Evolutionary conservation across 2,888 invertebrate species (phyloP).

Genomic region (Melinopterus prodromus): DNA sequence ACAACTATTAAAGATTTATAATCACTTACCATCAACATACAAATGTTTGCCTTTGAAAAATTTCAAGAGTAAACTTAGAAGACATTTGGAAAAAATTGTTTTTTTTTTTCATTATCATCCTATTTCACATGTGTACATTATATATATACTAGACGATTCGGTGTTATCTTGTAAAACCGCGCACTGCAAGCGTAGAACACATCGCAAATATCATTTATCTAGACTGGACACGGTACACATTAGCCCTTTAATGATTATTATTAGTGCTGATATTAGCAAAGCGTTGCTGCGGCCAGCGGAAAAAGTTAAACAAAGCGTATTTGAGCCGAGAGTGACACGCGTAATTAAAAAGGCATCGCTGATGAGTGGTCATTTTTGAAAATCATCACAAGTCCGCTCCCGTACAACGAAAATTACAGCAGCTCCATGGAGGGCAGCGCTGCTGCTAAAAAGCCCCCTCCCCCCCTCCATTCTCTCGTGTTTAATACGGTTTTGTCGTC

Average conservation of each 20-base stretch:
- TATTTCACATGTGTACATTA: background rate
- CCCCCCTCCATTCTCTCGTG: background rate
- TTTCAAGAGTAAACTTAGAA: too few relatives aligned
- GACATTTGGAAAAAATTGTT: too few relatives aligned
- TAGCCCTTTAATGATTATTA: background rate
- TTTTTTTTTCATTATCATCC: too few relatives aligned
- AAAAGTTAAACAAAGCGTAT: slow-evolving; percentile 4
- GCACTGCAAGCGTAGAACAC: background rate
- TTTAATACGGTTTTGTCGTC: background rate
- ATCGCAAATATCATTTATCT: background rate
- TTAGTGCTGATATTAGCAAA: background rate
- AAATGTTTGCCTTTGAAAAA: too few relatives aligned
- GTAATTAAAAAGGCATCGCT: slow-evolving; percentile 4
- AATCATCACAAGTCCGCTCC: background rate
- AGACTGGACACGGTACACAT: background rate
- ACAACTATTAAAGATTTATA: too few relatives aligned
- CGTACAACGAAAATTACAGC: background rate
- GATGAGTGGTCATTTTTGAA: background rate
- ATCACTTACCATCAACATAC: too few relatives aligned
- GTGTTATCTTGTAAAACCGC: background rate
- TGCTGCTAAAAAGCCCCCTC: background rate
- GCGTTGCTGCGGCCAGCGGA: background rate
- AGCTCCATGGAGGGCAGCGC: background rate
- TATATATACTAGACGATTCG: background rate
- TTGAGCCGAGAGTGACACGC: background rate